Percentiles rank a stretch among this genome's conserved stretches.
phyloP scores from a whole-genome alignment of 2,888 invertebrate species.

The Proisotoma minuta region DNA sequence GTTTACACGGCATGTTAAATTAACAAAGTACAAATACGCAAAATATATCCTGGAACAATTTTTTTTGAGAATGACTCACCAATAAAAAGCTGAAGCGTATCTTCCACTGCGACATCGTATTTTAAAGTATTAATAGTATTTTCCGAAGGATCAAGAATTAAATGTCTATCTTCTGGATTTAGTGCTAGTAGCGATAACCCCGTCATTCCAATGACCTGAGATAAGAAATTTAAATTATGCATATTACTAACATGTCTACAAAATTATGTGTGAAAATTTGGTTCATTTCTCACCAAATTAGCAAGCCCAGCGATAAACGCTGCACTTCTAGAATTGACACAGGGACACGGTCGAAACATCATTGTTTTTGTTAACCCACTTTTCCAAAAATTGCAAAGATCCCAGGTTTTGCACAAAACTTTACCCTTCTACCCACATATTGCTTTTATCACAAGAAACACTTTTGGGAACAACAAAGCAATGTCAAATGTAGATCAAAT shows the following conservation, averaged over 20 bases:
- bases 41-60: too few species aligned
- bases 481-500: too few species aligned
- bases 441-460: background rate
- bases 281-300: constrained; percentile 9
- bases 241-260: background rate
- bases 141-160: constrained; percentile 27
- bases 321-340: constrained; percentile 1
- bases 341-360: constrained; percentile 10
- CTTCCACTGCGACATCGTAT: constrained; percentile 31
- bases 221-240: background rate
- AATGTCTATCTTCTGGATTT: constrained; percentile 27
- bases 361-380: background rate
- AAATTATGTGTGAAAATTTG: background rate
- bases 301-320: constrained; percentile 6
- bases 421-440: background rate
- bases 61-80: constrained; percentile 16
- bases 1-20: too few species aligned
- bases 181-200: constrained; percentile 28
- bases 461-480: background rate
- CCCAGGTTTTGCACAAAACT: background rate
- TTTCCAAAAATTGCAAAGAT: background rate
- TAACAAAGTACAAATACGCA: too few species aligned
- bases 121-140: constrained; percentile 8
- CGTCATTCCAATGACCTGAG: constrained; percentile 20
- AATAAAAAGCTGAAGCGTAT: constrained; percentile 35